phyloP scores from a whole-genome alignment of 2,797 vertebrate genomes.

The Darevskia nairensis region DNA sequence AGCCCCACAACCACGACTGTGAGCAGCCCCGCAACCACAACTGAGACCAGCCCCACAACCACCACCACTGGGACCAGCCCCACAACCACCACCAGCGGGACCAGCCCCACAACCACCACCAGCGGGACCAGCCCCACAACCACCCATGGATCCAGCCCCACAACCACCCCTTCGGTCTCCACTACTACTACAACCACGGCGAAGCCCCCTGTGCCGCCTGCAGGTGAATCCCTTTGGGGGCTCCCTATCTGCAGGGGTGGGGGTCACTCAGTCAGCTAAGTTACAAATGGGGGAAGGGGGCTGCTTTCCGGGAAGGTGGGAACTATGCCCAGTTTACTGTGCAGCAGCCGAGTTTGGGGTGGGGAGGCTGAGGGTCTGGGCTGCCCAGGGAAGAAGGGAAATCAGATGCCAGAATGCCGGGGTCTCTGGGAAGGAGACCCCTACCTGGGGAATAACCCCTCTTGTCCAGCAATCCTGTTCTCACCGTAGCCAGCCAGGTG shows the following conservation, averaged over 20 bases:
- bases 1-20: not conserved
- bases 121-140: too few relatives aligned
- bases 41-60: not conserved
- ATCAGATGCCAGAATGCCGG: not conserved
- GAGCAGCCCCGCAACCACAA: not conserved
- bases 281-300: too few relatives aligned
- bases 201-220: not conserved
- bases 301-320: too few relatives aligned
- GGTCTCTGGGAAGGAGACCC: too few relatives aligned
- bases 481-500: too few relatives aligned
- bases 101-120: not conserved
- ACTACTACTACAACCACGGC: not conserved
- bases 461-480: too few relatives aligned
- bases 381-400: not conserved
- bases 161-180: not conserved
- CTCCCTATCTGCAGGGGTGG: accelerated
- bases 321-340: not conserved
- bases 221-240: not conserved
- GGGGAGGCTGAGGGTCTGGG: not conserved
- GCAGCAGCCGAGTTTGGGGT: not conserved
- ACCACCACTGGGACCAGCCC: not conserved
- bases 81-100: not conserved
- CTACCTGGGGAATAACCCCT: too few relatives aligned
- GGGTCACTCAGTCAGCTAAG: too few relatives aligned
- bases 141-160: too few relatives aligned